Evolutionary conservation across 1,140 invertebrate species (phyloP).

Genomic region (Drosophila bipectinata): DNA sequence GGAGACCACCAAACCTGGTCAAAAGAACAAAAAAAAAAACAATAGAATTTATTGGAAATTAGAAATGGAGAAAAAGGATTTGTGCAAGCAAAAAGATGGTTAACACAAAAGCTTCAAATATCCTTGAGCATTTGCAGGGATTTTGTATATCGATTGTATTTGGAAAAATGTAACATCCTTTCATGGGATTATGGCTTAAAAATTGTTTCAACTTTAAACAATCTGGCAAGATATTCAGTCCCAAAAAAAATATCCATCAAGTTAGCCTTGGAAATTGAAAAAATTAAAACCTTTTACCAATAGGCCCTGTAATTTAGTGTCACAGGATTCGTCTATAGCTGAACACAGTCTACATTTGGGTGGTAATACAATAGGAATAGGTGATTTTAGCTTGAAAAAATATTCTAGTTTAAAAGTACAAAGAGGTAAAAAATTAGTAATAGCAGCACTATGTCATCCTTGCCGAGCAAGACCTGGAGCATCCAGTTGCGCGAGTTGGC

Average conservation of each 20-base stretch:
- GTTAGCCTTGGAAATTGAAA: background rate
- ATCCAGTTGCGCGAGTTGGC: slow-evolving; percentile 26
- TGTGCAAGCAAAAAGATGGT: slow-evolving; percentile 14
- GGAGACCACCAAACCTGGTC: slow-evolving; percentile 90
- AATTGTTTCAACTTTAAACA: too few relatives aligned
- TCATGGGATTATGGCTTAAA: slow-evolving; percentile 12
- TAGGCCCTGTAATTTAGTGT: background rate
- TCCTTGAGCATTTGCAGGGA: slow-evolving; percentile 7
- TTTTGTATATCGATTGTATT: slow-evolving; percentile 22
- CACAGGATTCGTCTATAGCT: background rate
- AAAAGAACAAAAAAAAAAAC: slow-evolving; percentile 5
- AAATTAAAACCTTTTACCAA: background rate
- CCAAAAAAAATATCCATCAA: background rate
- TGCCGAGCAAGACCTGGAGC: slow-evolving; percentile 21
- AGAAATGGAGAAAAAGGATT: slow-evolving; percentile 20
- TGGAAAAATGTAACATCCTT: background rate
- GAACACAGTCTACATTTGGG: background rate
- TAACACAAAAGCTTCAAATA: background rate
- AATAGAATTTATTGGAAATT: slow-evolving; percentile 28
- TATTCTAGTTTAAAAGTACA: too few relatives aligned
- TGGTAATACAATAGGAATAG: background rate
- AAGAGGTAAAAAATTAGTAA: too few relatives aligned
- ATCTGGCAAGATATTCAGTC: too few relatives aligned
- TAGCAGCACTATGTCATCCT: slow-evolving; percentile 8
- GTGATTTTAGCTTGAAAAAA: background rate